phyloP scores from a whole-genome alignment of 2,113 vertebrate species.

The Leucopsar rothschildi region DNA sequence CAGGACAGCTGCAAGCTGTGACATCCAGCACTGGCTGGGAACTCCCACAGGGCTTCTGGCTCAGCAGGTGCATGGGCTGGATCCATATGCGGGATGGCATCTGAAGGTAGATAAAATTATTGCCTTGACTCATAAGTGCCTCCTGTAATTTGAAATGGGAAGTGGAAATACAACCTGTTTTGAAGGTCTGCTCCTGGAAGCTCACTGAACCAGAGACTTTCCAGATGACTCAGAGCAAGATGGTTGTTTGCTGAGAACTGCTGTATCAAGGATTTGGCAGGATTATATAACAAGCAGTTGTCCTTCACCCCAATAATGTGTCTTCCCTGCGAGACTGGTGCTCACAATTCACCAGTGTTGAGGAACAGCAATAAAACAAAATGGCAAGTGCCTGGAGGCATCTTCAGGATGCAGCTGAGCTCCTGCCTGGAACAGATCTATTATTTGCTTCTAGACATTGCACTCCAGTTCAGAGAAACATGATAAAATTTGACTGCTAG shows the following conservation, averaged over 20 bases:
- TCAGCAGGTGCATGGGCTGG: background rate
- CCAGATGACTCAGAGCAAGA: conserved; percentile 35
- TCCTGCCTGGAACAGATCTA: background rate
- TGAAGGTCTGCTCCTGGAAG: conserved; percentile 51
- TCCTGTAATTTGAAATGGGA: conserved; percentile 53
- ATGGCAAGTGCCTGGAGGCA: background rate
- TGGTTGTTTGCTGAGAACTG: background rate
- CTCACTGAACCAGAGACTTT: conserved; percentile 38
- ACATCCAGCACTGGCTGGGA: background rate
- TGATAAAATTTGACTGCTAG: background rate
- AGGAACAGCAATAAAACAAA: background rate
- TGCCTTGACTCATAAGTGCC: conserved; percentile 28
- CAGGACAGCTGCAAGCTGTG: background rate
- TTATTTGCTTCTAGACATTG: background rate
- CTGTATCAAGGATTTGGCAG: conserved; percentile 19
- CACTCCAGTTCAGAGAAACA: background rate
- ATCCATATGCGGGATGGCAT: background rate
- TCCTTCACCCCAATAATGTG: background rate
- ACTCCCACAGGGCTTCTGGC: background rate
- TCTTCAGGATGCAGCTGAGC: background rate
- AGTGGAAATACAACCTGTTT: conserved; percentile 43
- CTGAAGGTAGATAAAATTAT: conserved; percentile 18
- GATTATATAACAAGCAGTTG: conserved; percentile 35
- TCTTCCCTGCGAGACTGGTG: background rate
- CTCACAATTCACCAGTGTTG: background rate